These are phyloP conservation scores for Drosophila quadrilineata DNA, from an alignment of 1,140 invertebrate species.

Conservation along the genomic window DNA sequence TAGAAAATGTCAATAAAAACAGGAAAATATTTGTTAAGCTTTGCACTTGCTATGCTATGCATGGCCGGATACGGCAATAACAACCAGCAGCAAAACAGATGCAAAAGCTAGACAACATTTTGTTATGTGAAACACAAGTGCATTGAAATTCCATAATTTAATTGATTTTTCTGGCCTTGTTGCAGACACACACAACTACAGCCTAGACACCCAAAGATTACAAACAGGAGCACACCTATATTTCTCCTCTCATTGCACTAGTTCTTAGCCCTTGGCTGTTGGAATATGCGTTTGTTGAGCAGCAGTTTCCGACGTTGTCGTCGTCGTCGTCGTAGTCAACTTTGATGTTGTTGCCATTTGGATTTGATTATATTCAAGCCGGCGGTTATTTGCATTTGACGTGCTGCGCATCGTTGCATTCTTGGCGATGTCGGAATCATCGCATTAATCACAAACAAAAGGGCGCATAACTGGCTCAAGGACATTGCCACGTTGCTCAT, in stretches of 20 bases:
- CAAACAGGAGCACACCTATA: background rate
- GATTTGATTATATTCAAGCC: conserved; percentile 68
- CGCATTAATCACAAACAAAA: conserved; percentile 69
- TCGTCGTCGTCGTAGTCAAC: conserved; percentile 53
- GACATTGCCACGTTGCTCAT: conserved; percentile 39
- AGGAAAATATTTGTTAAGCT: conserved; percentile 51
- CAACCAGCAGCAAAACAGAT: conserved; percentile 1
- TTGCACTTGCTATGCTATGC: background rate
- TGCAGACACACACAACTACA: background rate
- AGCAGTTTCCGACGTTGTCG: conserved; percentile 72
- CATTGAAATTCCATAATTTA: conserved; percentile 67
- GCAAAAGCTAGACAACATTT: background rate
- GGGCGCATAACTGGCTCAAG: conserved; percentile 65
- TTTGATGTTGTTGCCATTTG: conserved; percentile 65
- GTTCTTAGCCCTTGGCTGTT: conserved; percentile 12
- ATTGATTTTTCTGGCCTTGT: conserved; percentile 73
- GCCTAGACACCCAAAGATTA: background rate
- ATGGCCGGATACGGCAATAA: background rate
- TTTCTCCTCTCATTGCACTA: no score
- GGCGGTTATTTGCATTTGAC: conserved; percentile 73
- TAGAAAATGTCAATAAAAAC: conserved; percentile 68
- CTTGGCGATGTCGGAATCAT: conserved; percentile 46
- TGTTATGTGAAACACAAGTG: conserved; percentile 40
- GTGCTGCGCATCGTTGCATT: conserved; percentile 59
- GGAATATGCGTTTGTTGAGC: conserved; percentile 30